Base-by-base conservation (phyloP, 1,140 invertebrate species). In the Druon quercuslanigerum region DNA sequence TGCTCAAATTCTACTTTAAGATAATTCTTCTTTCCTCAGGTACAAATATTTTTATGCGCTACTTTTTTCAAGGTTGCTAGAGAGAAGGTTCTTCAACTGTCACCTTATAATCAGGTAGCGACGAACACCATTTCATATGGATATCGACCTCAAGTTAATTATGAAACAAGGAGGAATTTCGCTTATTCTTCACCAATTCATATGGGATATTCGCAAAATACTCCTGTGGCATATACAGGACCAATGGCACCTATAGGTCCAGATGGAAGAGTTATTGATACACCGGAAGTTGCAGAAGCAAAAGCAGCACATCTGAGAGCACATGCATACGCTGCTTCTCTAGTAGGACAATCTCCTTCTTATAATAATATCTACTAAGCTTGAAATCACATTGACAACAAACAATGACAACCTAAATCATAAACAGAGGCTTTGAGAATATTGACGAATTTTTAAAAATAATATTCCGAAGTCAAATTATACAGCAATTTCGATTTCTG, bases 271-370 rank as follows among this genome's bases (percentile, higher is more conserved):
- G 77, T 81, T 12, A 12, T 89, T 0, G 89, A 90, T 71, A 90
- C 89, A 7, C 87, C 87, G 57, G 91, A 92, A 88, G 91, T 92
- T 17, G 88, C 70, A 85, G 80, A 71, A 13, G 89, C 88, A 25
- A 87, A 87, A 72, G 84, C 85, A 25, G 85, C 87, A 8, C 88
- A 91, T 80, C 80, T 89, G 76, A 85, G 85, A 56, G 86, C 89
- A 7, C 81, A 85, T 50, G 89, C 89, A 17, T 81, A 87, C 6
- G 89, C 89, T 12, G 56, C 76, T 74, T 79, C 25, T 78, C 72
- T 78, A 74, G 75, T 46, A 8, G 9, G 8, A 25, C 51, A 25
- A 70, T 60, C 51, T 56, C 56, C 75, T 73, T 74, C 77, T 19
- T 75, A 72, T 50, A 77, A 80, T 75, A 77, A 75, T 75, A 75